Evolutionary conservation across 2,888 invertebrate species (phyloP), one percentile per base, ranked within the genome.

Genomic region (Chalcosyrphus nemorum): DNA sequence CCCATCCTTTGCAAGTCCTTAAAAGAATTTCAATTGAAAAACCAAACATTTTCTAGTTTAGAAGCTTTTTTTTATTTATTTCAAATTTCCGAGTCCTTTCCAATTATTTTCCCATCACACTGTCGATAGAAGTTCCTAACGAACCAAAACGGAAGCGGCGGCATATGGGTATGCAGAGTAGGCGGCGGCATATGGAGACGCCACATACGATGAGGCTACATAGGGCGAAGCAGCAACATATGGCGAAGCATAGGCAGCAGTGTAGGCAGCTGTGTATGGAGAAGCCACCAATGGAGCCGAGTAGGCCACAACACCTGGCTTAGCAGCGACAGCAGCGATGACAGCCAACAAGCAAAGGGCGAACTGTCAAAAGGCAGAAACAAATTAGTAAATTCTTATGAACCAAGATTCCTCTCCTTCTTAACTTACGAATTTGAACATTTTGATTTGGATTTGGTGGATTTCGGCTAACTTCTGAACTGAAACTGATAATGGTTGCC

Each of bases 291-390:
- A 84, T 7, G 87, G 88, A 11, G 88, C 65, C 4, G 86, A 89
- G 86, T 88, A 86, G 38, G 88, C 57, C 81, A 88, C 70, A 17
- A 89, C 72, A 17, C 87, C 89, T 0, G 89, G 89, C 81, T 89
- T 89, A 72, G 89, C 89, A 52, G 87, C 86, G 24, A 87, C 88
- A 81, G 86, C 75, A 35, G 90, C 89, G 56, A 89, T 81, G n/a
- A 89, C 17, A 70, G 89, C 89, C 84, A 89, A 86, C 54, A 89
- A 87, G 87, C 88, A 89, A 27, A 89, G 50, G 84, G 89, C 68
- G 29, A 78, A 29, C 78, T 82, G 15, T 3, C 41, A 50, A 9
- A 7, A 38, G 21, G 19, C 11, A 45, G 21, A 24, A 29, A 32
- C 4, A 29, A 27, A 2, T 21, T 27, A 7, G 32, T 63, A 43